These are phyloP conservation scores for Pantherophis guttatus DNA, from an alignment of 2,113 vertebrate genomes.

Conservation along the genomic window DNA sequence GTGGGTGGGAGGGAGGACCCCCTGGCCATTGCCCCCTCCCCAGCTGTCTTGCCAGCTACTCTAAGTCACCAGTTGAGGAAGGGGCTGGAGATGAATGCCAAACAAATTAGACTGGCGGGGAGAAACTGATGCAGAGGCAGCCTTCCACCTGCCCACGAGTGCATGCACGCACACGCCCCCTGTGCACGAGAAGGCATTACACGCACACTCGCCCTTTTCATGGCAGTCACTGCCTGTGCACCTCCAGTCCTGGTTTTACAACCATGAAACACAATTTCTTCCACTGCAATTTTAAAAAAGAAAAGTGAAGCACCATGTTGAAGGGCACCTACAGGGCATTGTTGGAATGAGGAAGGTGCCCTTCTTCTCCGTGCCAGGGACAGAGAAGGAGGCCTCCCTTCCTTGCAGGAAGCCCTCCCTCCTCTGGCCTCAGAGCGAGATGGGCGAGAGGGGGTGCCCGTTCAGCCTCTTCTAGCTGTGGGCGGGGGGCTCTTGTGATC, in stretches of 20 bases:
- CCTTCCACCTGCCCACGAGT: not conserved
- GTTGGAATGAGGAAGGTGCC: not conserved
- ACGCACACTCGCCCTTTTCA: no score
- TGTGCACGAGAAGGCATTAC: not conserved
- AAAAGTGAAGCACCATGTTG: not conserved
- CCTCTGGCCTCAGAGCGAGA: not conserved
- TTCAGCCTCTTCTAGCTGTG: not conserved
- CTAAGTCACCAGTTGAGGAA: not conserved
- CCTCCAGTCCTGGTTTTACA: not conserved
- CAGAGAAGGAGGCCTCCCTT: not conserved
- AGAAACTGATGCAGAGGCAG: not conserved
- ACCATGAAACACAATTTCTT: not conserved
- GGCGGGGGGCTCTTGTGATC: not conserved
- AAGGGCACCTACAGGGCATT: not conserved
- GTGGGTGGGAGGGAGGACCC: not conserved
- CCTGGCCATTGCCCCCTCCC: not conserved
- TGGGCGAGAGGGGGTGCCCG: accelerated
- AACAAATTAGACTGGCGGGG: not conserved
- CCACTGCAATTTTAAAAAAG: not conserved
- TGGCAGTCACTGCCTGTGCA: not conserved
- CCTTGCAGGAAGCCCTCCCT: no score
- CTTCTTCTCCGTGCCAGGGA: not conserved
- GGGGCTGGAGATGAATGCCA: not conserved
- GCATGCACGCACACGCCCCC: not conserved
- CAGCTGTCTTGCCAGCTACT: not conserved